Evolutionary conservation across 2,113 vertebrate genomes (phyloP).

Genomic region (Pollimyrus isidori): DNA sequence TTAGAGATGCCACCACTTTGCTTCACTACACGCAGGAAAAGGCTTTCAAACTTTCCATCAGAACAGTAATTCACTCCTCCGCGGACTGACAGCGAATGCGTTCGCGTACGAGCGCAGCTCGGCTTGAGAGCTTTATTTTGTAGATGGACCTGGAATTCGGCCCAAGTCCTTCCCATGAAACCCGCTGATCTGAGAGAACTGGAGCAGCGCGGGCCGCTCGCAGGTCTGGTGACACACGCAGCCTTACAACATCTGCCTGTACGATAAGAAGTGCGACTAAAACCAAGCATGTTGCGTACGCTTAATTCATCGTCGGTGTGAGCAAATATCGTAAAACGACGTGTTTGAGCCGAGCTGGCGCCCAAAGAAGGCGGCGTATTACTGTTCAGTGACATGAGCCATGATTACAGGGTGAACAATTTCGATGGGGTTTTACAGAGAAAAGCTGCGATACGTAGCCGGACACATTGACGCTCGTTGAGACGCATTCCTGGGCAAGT

Average conservation of each 20-base stretch:
- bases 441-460: background rate
- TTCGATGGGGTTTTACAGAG: too few relatives aligned
- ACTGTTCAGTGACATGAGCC: background rate
- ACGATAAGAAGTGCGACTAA: background rate
- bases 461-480: background rate
- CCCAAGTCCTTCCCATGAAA: background rate
- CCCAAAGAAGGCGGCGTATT: background rate
- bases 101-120: background rate
- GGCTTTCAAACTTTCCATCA: background rate
- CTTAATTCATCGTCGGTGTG: background rate
- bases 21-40: background rate
- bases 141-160: background rate
- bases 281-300: background rate
- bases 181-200: background rate
- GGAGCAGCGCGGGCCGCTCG: background rate
- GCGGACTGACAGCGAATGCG: background rate
- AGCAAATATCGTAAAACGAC: background rate
- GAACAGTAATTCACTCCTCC: background rate
- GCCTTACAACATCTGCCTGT: background rate
- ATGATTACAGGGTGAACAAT: background rate
- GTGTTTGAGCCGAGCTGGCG: background rate
- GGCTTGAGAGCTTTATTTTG: background rate
- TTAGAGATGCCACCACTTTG: background rate
- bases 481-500: background rate
- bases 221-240: background rate